phyloP scores from a whole-genome alignment of 2,113 vertebrate species.

The Aptenodytes forsteri region DNA sequence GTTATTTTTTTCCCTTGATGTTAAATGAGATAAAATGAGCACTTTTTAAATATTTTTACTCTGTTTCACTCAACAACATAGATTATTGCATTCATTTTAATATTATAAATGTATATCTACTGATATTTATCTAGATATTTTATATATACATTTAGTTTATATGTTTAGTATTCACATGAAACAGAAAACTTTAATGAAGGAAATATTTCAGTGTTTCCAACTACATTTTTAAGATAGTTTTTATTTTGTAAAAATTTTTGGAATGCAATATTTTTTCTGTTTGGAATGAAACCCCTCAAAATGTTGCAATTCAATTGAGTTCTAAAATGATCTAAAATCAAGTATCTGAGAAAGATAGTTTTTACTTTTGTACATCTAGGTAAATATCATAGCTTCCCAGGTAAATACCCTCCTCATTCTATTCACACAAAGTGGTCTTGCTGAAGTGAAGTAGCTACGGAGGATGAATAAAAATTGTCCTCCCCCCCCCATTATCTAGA shows the following conservation, averaged over 20 bases:
- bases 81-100: neutral
- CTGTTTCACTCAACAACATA: neutral
- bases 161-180: neutral
- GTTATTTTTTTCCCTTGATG: fast-evolving
- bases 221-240: neutral
- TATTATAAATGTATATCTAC: neutral
- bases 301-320: neutral
- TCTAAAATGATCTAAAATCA: neutral
- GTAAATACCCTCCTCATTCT: neutral
- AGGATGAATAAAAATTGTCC: neutral
- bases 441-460: neutral
- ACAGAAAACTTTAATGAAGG: neutral
- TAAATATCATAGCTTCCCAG: neutral
- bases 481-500: neutral
- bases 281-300: neutral
- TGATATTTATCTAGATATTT: neutral
- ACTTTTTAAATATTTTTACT: neutral
- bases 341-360: fast-evolving
- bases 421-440: neutral
- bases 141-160: neutral
- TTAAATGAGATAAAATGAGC: neutral
- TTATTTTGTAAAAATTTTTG: neutral
- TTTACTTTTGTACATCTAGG: neutral
- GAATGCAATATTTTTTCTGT: neutral
- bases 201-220: neutral